Conservation (phyloP, 2,888 invertebrate genomes). For the Zelleria hepariella region DNA sequence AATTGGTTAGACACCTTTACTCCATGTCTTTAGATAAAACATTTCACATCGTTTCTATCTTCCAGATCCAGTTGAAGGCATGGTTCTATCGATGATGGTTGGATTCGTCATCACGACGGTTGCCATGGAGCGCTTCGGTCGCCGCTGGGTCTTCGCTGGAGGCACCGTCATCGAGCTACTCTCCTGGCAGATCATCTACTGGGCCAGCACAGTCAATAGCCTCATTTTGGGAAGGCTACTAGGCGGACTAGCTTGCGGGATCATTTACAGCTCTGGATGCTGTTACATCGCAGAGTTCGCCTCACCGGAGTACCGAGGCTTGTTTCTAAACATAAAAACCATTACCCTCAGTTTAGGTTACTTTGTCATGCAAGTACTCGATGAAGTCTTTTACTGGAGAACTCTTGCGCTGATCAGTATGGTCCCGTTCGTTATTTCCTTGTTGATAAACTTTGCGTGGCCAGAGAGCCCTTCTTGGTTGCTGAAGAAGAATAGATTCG, state of each 20-base stretch:
- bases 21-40: no score
- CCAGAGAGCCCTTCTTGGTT: conserved; percentile 19
- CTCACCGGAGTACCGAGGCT: not conserved
- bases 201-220: not conserved
- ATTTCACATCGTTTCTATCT: no score
- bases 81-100: no score
- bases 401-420: not conserved
- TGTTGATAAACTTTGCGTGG: conserved; percentile 4
- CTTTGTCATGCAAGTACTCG: not conserved
- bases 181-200: not conserved
- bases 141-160: not conserved
- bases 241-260: not conserved
- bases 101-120: no score
- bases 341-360: not conserved
- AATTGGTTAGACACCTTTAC: no score
- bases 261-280: not conserved
- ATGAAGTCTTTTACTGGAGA: not conserved
- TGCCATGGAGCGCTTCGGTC: not conserved
- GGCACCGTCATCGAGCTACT: not conserved
- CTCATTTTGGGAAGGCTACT: not conserved
- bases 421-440: conserved; percentile 8
- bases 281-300: not conserved
- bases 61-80: no score
- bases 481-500: conserved; percentile 13
- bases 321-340: not conserved